Conservation (phyloP, 2,113 vertebrate species). For the Xiphorhynchus elegans region DNA sequence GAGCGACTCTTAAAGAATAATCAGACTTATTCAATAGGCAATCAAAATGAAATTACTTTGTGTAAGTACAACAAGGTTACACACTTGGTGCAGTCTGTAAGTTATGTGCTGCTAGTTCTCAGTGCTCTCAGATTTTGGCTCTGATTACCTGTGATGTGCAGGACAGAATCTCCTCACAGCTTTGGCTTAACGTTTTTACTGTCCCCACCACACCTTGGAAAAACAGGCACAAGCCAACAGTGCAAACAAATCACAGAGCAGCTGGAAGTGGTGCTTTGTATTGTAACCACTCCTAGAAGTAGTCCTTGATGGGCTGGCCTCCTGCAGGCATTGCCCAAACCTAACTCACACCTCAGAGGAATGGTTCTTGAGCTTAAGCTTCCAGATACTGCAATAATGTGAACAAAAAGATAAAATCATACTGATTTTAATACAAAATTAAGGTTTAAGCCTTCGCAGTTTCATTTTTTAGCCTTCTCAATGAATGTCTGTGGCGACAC, state of each 20-base stretch:
- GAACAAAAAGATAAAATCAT: not conserved
- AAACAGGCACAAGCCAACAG: not conserved
- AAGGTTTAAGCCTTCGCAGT: not conserved
- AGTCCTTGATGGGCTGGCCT: not conserved
- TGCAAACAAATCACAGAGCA: not conserved
- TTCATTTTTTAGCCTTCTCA: not conserved
- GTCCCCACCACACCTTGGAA: not conserved
- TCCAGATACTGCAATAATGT: not conserved
- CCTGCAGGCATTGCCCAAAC: not conserved
- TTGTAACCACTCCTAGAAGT: not conserved
- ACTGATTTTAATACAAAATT: not conserved
- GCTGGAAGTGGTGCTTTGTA: not conserved
- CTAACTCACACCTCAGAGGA: not conserved
- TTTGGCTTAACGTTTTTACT: not conserved
- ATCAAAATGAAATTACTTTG: slow-evolving; percentile 75
- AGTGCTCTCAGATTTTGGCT: not conserved
- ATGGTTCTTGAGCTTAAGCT: not conserved
- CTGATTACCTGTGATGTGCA: not conserved
- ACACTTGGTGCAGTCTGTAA: slow-evolving; percentile 55
- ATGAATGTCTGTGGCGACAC: not conserved
- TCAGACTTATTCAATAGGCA: slow-evolving; percentile 79
- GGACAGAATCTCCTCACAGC: not conserved
- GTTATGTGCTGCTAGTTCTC: slow-evolving; percentile 39
- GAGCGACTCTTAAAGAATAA: slow-evolving; percentile 78
- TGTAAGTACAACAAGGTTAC: slow-evolving; percentile 75